Conservation (phyloP, 2,797 vertebrate genomes). For the Sardinella longiceps region DNA sequence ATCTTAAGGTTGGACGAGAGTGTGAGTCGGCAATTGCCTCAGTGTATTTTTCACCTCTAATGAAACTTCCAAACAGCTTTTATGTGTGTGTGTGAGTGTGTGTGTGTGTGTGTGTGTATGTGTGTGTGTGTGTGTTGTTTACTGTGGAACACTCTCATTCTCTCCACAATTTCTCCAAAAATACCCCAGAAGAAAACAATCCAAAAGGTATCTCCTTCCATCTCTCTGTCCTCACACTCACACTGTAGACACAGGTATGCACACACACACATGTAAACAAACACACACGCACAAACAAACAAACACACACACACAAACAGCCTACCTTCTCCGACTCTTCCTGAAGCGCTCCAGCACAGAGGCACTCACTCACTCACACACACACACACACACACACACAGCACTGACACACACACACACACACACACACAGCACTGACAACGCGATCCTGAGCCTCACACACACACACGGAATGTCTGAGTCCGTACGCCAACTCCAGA, state of each 20-base stretch:
- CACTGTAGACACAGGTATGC: neutral
- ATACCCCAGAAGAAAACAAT: neutral
- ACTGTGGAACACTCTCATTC: too few species aligned
- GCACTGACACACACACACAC: too few species aligned
- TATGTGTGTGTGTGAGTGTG: neutral
- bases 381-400: too few species aligned
- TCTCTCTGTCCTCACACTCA: neutral
- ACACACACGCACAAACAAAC: neutral
- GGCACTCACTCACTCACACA: neutral
- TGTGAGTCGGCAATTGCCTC: neutral
- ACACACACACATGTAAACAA: neutral
- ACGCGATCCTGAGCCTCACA: neutral
- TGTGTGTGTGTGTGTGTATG: neutral
- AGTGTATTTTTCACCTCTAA: neutral
- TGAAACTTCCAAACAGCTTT: neutral
- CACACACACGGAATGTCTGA: neutral
- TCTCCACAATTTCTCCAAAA: neutral
- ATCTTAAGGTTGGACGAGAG: neutral
- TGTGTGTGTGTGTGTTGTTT: neutral
- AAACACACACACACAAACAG: neutral
- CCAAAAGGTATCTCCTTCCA: neutral
- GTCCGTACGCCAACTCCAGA: neutral
- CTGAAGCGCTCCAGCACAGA: constrained; percentile 9
- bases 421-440: neutral
- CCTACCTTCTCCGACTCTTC: neutral